Evolutionary conservation across 2,888 invertebrate species (phyloP), one percentile per base, ranked within the genome.

Genomic region (Yponomeuta malinellus): DNA sequence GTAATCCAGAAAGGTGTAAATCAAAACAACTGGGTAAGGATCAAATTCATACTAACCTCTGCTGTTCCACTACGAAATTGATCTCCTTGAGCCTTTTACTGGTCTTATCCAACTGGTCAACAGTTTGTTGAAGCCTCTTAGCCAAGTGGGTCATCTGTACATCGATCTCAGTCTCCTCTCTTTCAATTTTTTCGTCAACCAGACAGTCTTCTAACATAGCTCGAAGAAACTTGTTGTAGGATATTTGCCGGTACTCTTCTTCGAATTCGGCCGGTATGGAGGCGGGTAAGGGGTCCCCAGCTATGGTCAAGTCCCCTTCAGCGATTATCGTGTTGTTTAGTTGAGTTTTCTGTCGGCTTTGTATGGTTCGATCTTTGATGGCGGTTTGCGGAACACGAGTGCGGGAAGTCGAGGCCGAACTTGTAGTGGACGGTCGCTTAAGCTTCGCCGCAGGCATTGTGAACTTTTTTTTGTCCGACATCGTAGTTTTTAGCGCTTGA

Each of bases 61-160:
- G 86, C 72, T 91, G 89, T 75, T 93, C 93, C 1, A 84, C 86
- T 65, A 87, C 82, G 82, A 92, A 92, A 1, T 85, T 86, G 63
- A 93, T 88, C 72, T 92, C 89, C 72, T 90, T 92, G 68, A 93
- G 72, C 23, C 91, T 79, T 59, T 83, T 79, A 74, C 86, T 90
- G 0, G 93, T 92, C 76, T 89, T 89, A 69, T 93, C 89, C 5
- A 93, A 76, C 70, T 90, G 82, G 31, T 88, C 82, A 73, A 88
- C 83, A 0, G 91, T 91, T 71, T 89, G 84, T 73, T 89, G 84
- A 67, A 93, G 89, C 23, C 92, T 82, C 64, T 90, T 88, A 0
- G 89, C 88, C 12, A 93, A 71, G 65, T 86, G 84, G 0, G 86
- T 78, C 83, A 93, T 87, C 71, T 93, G 90, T 0, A 88, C 75